phyloP scores from a whole-genome alignment of 2,113 vertebrate species.

The Brachypteracias leptosomus region DNA sequence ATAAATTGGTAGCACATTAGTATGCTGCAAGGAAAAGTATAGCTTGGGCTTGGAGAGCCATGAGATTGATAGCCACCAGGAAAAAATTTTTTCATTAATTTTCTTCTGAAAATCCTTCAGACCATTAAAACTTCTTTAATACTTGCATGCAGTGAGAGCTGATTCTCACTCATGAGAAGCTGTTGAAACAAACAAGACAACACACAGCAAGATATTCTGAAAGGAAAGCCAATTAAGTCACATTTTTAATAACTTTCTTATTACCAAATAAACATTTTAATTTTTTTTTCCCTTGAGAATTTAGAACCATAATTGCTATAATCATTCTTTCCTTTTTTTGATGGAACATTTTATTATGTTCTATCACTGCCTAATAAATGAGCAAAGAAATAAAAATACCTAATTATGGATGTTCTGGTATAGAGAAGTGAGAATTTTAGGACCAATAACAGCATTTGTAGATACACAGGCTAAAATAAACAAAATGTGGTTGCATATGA shows the following conservation, averaged over 20 bases:
- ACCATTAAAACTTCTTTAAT: constrained; percentile 52
- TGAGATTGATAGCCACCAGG: constrained; percentile 63
- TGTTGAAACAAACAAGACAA: background rate
- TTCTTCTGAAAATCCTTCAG: constrained; percentile 60
- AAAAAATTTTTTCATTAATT: constrained; percentile 72
- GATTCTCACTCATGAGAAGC: background rate
- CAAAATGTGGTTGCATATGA: background rate
- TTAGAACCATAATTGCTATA: background rate
- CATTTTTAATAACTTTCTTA: background rate
- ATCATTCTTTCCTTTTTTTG: background rate
- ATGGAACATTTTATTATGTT: background rate
- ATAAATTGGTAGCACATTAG: constrained; percentile 48
- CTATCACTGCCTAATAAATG: background rate
- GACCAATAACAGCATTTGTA: background rate
- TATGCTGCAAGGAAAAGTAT: constrained; percentile 39
- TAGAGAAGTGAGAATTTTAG: background rate
- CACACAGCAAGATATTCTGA: background rate
- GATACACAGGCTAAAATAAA: background rate
- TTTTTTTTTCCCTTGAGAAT: background rate
- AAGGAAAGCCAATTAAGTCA: background rate
- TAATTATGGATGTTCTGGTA: background rate
- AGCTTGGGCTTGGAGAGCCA: constrained; percentile 24
- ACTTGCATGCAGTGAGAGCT: background rate
- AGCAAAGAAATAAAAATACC: background rate
- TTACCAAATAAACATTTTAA: background rate